Base-by-base conservation (phyloP, 2,797 vertebrate genomes). In the Pachyuromys duprasi region DNA sequence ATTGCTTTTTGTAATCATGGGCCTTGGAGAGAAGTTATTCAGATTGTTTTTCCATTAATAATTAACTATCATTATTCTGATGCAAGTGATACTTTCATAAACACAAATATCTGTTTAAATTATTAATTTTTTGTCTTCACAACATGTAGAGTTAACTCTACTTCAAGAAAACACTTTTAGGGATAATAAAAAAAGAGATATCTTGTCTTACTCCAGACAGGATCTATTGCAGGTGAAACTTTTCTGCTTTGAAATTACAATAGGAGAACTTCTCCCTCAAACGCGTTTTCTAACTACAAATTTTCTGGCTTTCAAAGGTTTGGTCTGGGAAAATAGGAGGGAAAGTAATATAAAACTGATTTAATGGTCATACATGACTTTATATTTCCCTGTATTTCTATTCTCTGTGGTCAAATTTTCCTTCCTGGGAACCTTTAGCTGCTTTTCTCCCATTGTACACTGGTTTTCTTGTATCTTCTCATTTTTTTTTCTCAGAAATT, bases 381-480 rank as follows among this genome's bases (percentile, higher is more conserved):
- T 90, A 75, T n/a, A 22, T 28, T 2, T 26, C 3, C 57, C 39
- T 42, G 39, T 18, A 15, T 9, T 57, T 8, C 83, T 2, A 1
- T 60, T 22, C 15, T 45, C 13, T n/a, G 1, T 20, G 22, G 4
- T 53, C n/a, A 17, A 0, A 6, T 36, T 14, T 57, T 49, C 9
- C 9, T 18, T 9, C 2, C 24, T 26, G 22, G 26, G 8, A 15
- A n/a, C 5, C 28, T 67, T 79, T 6, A 63, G 0, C 2, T 33
- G 2, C 33, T 65, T 33, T 2, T 49, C 9, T 84, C 0, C 49
- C 24, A 15, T 0, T 69, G 15, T 8, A 72, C 13, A 57, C 3
- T 14, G 2, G 3, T 0, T 60, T 9, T 45, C 2, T 24, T 69
- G 78, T 13, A 69, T 57, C 42, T n/a, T 57, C 24, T 60, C 28